Conservation (phyloP, 2,888 invertebrate species). For the Acanthosepion lycidas region DNA sequence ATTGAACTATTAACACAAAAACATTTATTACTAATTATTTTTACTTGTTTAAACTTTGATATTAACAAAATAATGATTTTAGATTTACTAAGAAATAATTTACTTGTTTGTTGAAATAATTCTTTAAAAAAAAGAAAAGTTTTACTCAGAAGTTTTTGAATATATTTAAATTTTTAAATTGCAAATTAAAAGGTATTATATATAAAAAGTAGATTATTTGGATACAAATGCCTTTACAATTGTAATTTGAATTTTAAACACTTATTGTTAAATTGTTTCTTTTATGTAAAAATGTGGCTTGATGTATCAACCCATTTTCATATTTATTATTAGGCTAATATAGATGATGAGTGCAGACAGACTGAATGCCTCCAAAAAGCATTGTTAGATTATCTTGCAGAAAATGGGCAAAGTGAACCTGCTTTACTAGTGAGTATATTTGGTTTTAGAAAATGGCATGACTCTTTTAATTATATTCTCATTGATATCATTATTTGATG, state of each 20-base stretch:
- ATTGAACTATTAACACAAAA: no score
- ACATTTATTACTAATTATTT: neutral
- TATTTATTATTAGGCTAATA: neutral
- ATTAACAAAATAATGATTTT: neutral
- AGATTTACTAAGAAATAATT: neutral
- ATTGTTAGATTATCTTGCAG: conserved; percentile 72
- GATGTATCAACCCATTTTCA: neutral
- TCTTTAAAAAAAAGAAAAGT: no score
- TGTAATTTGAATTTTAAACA: neutral
- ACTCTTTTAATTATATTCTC: neutral
- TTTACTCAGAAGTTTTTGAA: neutral
- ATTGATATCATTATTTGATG: neutral
- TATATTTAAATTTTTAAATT: neutral
- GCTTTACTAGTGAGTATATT: conserved; percentile 68
- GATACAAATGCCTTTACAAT: neutral
- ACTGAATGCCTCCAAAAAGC: conserved; percentile 71
- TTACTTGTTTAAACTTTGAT: neutral
- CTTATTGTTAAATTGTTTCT: neutral
- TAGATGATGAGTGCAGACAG: conserved; percentile 55
- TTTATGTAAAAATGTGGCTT: neutral
- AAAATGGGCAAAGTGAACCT: conserved; percentile 72
- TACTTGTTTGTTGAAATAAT: neutral
- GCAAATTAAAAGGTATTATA: no score
- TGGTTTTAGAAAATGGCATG: neutral
- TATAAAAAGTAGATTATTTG: neutral